Evolutionary conservation across 2,113 vertebrate genomes (phyloP), one percentile per base, ranked within the genome.

Genomic region (Sylvicapra grimmia): DNA sequence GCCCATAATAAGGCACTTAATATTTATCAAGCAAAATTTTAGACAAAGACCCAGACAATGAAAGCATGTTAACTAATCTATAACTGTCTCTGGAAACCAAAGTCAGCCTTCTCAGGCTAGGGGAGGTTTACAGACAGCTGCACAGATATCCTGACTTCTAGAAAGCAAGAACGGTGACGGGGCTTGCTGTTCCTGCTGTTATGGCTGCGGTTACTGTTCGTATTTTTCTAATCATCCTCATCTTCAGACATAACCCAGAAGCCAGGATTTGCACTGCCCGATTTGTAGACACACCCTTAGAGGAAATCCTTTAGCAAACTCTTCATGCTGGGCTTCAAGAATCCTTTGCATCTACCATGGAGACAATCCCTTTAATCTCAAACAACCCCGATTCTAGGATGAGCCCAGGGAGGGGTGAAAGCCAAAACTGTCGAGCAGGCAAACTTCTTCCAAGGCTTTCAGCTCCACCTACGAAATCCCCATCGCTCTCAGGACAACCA

Each of bases 311-410:
- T 61, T 21, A 47, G 59, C 86, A 75, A 92, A 80, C 44, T 36
- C 61, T 44, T 44, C 25, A 23, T 53, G 7, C 44, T 54, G 89
- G 65, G 94, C 33, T 89, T 77, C 21, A 65, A 68, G 86, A 86
- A 86, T 5, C 36, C 92, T 97, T 92, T 95, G 11, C 44, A 40
- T 36, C 58, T 86, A 15, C 79, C 54, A 12, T 79, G 65, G 95
- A 96, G 85, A 97, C 31, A 92, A 98, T 94, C 90, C 94, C 65
- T 88, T 86, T n/a, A 5, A 96, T 97, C 95, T 96, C 59, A 89
- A 96, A 80, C 84, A 96, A 27, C 36, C 15, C 19, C 92, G 56
- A 27, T 47, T 92, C 92, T 49, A 93, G 53, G 29, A 75, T 59
- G 47, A 93, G 58, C 14, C 63, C 63, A 96, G 85, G 75, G 63